Conservation (phyloP, 92 coral and sea anemone species). For the Zoanthus gigantus region DNA sequence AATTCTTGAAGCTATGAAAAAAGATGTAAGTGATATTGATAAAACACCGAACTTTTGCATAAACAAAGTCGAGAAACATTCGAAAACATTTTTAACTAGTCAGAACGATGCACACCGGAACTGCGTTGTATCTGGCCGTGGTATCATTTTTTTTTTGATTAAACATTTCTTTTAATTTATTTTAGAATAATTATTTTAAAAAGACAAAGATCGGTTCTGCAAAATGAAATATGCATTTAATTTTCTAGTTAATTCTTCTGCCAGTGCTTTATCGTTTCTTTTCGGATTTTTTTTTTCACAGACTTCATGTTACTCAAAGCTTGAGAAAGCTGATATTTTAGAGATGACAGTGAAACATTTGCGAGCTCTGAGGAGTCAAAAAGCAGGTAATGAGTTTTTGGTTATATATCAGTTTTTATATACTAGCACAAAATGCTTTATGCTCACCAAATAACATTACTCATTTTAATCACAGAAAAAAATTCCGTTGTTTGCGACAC, state of each 20-base stretch:
- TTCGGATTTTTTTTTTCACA: slow-evolving; percentile 25
- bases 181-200: neutral
- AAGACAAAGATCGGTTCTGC: slow-evolving; percentile 3
- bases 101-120: too few species aligned
- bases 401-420: too few species aligned
- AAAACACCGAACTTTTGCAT: neutral
- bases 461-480: neutral
- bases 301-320: slow-evolving; percentile 86
- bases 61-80: neutral
- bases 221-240: neutral
- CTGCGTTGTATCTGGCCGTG: neutral
- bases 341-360: slow-evolving; percentile 87
- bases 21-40: slow-evolving; percentile 72
- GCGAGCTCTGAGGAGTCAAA: slow-evolving; percentile 69
- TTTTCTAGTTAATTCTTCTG: neutral
- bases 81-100: too few species aligned
- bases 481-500: neutral
- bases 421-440: neutral
- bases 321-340: slow-evolving; percentile 89
- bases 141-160: neutral
- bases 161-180: neutral
- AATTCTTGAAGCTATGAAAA: slow-evolving; percentile 86
- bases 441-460: neutral
- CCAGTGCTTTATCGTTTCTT: neutral
- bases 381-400: slow-evolving; percentile 13